Base-by-base conservation (phyloP, 2,113 vertebrate species). In the Colinus virginianus region DNA sequence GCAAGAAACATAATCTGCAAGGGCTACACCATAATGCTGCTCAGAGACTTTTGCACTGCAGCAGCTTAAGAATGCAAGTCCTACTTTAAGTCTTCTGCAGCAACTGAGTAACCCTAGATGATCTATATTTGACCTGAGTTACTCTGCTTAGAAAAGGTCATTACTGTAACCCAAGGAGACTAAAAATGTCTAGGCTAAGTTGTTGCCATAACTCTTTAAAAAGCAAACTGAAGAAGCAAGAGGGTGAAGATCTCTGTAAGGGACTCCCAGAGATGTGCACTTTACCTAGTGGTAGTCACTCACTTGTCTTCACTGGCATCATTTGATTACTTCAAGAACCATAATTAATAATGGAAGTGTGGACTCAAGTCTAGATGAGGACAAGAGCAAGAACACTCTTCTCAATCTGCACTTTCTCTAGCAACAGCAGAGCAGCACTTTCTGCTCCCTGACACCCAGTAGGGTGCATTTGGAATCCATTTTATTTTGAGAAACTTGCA, bases 51-150 rank as follows among this genome's bases (percentile, higher is more conserved):
- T 38, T 59, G 30, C n/a, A 15, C 53, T 51, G 43, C 66, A 81
- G 75, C n/a, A 75, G 58, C 9, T 58, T 83, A 61, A 49, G 71
- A 68, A 38, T 32, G 4, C 26, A 61, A 87, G 63, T 48, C 53
- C 46, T 62, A 36, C 58, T 87, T 74, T 43, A 55, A 62, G 34
- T 32, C 38, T 59, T 61, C 26, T 87, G 45, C 59, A 90, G 69
- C 51, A 53, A 88, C 6, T 77, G 64, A 85, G 96, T 96, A 96
- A 92, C 90, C 90, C 55, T 96, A 96, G 90, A 82, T 85, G 93
- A 53, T 97, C 96, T 96, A 95, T 94, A 94, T 94, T 97, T 95
- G 94, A 93, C 79, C 94, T 36, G 55, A 75, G 63, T 32, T 89
- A 69, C 51, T 70, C 82, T 61, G 74, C 71, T 86, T 75, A 55